These are phyloP conservation scores for Brachionus rubens DNA, from an alignment of 1,140 invertebrate genomes.

Conservation along the genomic window DNA sequence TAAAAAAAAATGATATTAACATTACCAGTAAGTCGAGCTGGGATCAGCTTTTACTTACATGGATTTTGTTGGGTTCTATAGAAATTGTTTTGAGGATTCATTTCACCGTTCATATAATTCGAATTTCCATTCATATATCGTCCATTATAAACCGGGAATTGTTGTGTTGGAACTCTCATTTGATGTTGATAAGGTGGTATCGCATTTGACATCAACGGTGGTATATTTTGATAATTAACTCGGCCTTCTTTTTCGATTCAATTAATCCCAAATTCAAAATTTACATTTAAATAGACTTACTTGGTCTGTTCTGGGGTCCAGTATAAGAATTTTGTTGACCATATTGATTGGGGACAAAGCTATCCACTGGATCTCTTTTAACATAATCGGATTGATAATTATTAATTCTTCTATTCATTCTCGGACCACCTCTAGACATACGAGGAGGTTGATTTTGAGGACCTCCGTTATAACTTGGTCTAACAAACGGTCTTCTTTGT, in stretches of 20 bases:
- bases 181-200: not conserved
- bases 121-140: slow-evolving; percentile 16
- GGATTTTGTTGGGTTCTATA: not conserved
- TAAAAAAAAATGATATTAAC: too few relatives aligned
- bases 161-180: slow-evolving; percentile 2
- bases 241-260: not conserved
- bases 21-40: too few relatives aligned
- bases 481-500: not conserved
- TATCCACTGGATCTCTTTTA: not conserved
- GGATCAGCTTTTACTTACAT: not conserved
- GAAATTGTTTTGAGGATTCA: slow-evolving; percentile 23
- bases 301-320: slow-evolving; percentile 26
- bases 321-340: too few relatives aligned
- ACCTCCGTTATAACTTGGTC: not conserved
- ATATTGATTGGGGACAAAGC: slow-evolving; percentile 14
- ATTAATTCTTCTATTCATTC: slow-evolving; percentile 5
- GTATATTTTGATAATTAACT: slow-evolving; percentile 6
- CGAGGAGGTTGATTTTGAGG: not conserved
- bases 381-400: not conserved
- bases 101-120: not conserved
- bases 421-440: not conserved
- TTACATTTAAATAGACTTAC: not conserved
- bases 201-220: slow-evolving; percentile 3
- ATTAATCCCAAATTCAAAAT: not conserved
- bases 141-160: not conserved